phyloP scores from a whole-genome alignment of 2,888 invertebrate species.

The Acleris emargana region DNA sequence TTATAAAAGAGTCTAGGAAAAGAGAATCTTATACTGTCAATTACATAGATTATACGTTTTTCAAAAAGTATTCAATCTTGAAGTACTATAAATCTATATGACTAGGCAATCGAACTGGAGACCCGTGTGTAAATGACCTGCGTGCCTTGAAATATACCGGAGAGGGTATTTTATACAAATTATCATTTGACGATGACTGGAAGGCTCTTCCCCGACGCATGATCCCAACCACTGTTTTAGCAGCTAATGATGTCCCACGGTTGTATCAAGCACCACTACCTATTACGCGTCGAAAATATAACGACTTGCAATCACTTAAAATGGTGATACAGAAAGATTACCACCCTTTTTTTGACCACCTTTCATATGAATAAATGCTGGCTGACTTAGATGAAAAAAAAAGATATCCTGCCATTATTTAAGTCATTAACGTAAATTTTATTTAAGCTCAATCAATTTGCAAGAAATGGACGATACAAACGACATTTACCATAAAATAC shows the following conservation, averaged over 20 bases:
- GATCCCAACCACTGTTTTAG: constrained; percentile 4
- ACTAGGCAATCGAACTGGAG: constrained; percentile 37
- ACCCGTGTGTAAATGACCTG: constrained; percentile 37
- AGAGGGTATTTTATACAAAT: constrained; percentile 32
- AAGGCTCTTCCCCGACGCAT: constrained; percentile 30
- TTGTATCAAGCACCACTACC: constrained; percentile 12
- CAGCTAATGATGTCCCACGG: constrained; percentile 4
- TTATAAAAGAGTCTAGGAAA: constrained; percentile 2
- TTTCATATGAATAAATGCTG: too few species aligned
- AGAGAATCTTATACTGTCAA: constrained; percentile 8
- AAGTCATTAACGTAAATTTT: constrained; percentile 3
- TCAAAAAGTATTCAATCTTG: constrained; percentile 29
- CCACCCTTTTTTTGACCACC: constrained; percentile 1
- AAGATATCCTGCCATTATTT: neutral
- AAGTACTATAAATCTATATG: constrained; percentile 37
- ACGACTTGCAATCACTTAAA: constrained; percentile 8
- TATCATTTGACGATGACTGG: constrained; percentile 38
- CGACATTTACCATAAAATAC: too few species aligned
- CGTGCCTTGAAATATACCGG: constrained; percentile 37
- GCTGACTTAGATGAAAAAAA: neutral
- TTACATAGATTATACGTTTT: constrained; percentile 34
- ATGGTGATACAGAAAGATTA: constrained; percentile 20
- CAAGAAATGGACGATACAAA: constrained; percentile 1
- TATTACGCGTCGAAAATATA: constrained; percentile 12
- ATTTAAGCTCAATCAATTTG: constrained; percentile 2